Base-by-base conservation (phyloP, 1,140 invertebrate species). In the Pomacea maculata region DNA sequence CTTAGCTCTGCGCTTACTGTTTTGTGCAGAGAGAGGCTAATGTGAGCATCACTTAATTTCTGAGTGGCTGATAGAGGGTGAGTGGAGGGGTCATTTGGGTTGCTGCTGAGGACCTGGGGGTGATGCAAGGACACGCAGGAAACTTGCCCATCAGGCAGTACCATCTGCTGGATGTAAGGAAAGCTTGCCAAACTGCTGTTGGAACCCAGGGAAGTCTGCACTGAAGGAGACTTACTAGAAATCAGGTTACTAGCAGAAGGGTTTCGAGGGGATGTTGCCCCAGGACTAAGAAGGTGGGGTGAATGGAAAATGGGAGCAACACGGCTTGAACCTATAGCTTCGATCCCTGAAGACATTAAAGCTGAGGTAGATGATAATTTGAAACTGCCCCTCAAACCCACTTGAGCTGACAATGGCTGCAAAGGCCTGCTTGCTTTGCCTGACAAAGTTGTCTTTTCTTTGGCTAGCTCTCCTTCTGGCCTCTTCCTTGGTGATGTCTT, bases 151-250 rank as follows among this genome's bases (percentile, higher is more conserved):
- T 85, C 78, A 21, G 82, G 81, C 6, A 85, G 72, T 11, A 85
- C 65, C 79, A 85, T 82, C 72, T 83, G 78, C 54, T 82, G 82
- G 34, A 81, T 80, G 67, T 85, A 85, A 10, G 84, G 84, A 54
- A 85, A 85, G 29, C 79, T 19, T 2, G 84, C 78, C 63, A 85
- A 75, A 67, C 78, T 83, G 14, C 72, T 74, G 34, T 71, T 68
- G 11, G 68, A 79, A n/a, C 63, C 73, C 21, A 78, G 67, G 14
- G 68, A 81, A 34, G 77, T 55, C 17, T 70, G 63, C 54, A 61
- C 45, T 19, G 34, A 19, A n/a, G 14, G n/a, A 34, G 71, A 21
- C 54, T 74, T 63, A 9, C 70, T 55, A 19, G 25, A 10, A 10
- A 79, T 19, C 21, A n/a, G 15, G 19, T 19, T 79, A 65, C 34